Evolutionary conservation across 2,797 vertebrate species (phyloP).

Genomic region (Darevskia nairensis): DNA sequence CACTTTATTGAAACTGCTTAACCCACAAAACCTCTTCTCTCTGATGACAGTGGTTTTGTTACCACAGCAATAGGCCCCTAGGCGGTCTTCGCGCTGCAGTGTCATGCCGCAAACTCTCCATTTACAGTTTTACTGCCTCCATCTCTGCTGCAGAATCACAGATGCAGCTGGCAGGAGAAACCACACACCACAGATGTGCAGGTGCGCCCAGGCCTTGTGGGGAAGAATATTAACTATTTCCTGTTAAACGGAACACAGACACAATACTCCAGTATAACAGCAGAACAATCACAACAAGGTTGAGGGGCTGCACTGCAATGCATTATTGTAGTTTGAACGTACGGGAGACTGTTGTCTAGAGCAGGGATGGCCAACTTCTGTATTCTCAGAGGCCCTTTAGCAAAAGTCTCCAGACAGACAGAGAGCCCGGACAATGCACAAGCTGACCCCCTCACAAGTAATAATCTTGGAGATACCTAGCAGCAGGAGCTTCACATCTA

Average conservation of each 20-base stretch:
- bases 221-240: constrained; percentile 81
- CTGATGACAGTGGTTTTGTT: constrained; percentile 44
- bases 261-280: constrained; percentile 47
- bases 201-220: constrained; percentile 77
- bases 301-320: neutral
- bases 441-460: no score
- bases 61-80: constrained; percentile 64
- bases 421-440: no score
- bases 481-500: neutral
- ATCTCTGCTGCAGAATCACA: constrained; percentile 70
- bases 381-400: neutral
- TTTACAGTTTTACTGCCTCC: constrained; percentile 72
- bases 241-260: constrained; percentile 70
- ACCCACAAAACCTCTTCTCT: constrained; percentile 45
- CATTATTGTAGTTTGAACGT: neutral
- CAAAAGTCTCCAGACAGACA: neutral
- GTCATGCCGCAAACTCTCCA: constrained; percentile 67
- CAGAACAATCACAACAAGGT: neutral
- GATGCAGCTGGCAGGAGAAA: constrained; percentile 83
- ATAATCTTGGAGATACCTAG: neutral
- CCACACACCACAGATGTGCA: constrained; percentile 82
- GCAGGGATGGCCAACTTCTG: neutral
- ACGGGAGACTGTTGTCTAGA: neutral
- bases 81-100: constrained; percentile 71
- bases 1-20: constrained; percentile 42